Evolutionary conservation across 2,113 vertebrate species (phyloP).

Genomic region (Fulmarus glacialis): DNA sequence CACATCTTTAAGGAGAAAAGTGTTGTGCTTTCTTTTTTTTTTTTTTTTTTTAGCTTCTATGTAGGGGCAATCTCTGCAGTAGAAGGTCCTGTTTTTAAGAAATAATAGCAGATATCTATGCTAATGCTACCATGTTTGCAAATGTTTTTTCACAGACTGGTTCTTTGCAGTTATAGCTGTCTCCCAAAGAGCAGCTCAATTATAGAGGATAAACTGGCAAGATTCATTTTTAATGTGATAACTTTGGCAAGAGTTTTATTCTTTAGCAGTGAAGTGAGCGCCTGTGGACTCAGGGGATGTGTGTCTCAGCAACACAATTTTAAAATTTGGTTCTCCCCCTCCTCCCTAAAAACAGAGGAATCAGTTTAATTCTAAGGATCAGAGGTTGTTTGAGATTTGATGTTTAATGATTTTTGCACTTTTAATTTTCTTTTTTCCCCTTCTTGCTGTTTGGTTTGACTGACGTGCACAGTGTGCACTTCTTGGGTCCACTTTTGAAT

Average conservation of each 20-base stretch:
- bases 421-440: background rate
- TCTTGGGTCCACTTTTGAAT: background rate
- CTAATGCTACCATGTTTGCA: background rate
- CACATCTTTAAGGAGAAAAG: background rate
- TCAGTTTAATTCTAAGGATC: background rate
- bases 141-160: background rate
- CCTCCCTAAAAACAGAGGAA: rapidly evolving
- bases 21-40: background rate
- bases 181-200: background rate
- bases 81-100: background rate
- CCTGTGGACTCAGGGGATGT: background rate
- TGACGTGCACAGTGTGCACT: rapidly evolving
- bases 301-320: background rate
- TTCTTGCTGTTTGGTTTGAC: background rate
- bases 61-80: background rate
- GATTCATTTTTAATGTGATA: background rate
- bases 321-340: background rate
- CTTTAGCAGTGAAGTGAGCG: background rate
- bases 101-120: background rate
- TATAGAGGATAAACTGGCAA: background rate
- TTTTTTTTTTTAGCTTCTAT: background rate
- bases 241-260: background rate
- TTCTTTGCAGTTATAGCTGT: background rate
- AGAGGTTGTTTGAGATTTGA: no score
- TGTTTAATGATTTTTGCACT: background rate